Conservation (phyloP, 2,797 vertebrate genomes). For the Hypotaenidia philippensis region DNA sequence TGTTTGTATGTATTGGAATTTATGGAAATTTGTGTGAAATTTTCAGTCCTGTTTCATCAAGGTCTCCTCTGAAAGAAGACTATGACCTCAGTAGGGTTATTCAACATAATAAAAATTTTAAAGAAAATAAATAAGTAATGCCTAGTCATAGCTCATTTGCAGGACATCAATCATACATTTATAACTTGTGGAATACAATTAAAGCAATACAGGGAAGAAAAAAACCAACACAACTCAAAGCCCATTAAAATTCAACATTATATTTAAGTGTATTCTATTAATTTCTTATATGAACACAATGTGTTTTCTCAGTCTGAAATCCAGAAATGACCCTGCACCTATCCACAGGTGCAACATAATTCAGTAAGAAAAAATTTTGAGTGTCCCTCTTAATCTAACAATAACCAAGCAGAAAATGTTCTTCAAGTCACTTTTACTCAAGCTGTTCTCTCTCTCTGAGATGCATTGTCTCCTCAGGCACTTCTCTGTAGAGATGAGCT, state of each 20-base stretch:
- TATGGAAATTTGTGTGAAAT: constrained; percentile 50
- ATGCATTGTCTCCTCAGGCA: neutral
- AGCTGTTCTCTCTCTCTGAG: neutral
- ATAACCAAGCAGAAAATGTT: neutral
- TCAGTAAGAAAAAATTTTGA: neutral
- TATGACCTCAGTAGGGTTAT: constrained; percentile 27
- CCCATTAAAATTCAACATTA: neutral
- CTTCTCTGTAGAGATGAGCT: neutral
- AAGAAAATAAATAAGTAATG: constrained; percentile 72
- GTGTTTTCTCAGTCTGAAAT: neutral
- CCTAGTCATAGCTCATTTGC: constrained; percentile 53
- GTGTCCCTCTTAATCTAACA: neutral
- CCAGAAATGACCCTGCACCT: neutral
- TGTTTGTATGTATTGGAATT: constrained; percentile 52
- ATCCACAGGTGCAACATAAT: neutral
- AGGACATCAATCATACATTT: constrained; percentile 56
- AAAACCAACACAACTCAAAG: neutral
- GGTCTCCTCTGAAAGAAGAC: constrained; percentile 8
- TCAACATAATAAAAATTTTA: constrained; percentile 61
- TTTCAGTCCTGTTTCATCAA: constrained; percentile 36
- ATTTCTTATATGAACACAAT: neutral
- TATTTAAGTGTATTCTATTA: neutral
- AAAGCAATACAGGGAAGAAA: neutral
- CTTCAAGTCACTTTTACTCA: neutral
- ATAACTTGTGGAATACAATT: neutral